These are phyloP conservation scores for Pocillopora damicornis DNA, from an alignment of 64 coral and sea anemone species.

Conservation along the genomic window DNA sequence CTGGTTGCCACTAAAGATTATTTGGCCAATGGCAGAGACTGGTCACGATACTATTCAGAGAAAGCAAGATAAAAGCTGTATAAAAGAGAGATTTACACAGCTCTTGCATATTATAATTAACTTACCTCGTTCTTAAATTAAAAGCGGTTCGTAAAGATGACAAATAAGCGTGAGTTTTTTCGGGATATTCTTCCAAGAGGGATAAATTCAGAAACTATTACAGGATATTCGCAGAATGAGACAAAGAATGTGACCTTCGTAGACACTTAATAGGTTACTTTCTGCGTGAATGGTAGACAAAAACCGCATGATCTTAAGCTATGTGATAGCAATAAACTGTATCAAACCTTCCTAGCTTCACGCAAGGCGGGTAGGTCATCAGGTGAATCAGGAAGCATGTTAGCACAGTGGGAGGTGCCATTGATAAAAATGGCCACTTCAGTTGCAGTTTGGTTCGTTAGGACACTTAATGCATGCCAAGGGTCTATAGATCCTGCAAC, in stretches of 20 bases:
- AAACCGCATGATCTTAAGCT: background rate
- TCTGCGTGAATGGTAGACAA: background rate
- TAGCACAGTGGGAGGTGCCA: constrained; percentile 75
- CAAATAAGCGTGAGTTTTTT: too few species aligned
- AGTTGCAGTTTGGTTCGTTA: constrained; percentile 49
- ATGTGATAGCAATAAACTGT: background rate
- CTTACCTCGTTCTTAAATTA: too few species aligned
- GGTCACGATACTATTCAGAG: too few species aligned
- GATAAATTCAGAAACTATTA: too few species aligned
- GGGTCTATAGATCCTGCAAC: constrained; percentile 80
- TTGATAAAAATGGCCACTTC: constrained; percentile 67
- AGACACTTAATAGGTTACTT: background rate
- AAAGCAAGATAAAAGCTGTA: too few species aligned
- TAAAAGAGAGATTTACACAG: too few species aligned
- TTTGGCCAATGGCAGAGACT: too few species aligned
- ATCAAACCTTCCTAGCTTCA: constrained; percentile 49
- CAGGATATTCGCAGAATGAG: too few species aligned
- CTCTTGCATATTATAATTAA: too few species aligned
- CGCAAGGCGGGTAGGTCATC: constrained; percentile 43
- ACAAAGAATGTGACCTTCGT: background rate
- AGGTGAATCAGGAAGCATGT: constrained; percentile 54
- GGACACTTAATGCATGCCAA: constrained; percentile 79
- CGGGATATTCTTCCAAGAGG: too few species aligned
- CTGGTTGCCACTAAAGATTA: too few species aligned
- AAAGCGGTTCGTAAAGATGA: too few species aligned